Evolutionary conservation across 1,140 invertebrate genomes (phyloP), one percentile per base, ranked within the genome.

Genomic region (Gryllus bimaculatus): DNA sequence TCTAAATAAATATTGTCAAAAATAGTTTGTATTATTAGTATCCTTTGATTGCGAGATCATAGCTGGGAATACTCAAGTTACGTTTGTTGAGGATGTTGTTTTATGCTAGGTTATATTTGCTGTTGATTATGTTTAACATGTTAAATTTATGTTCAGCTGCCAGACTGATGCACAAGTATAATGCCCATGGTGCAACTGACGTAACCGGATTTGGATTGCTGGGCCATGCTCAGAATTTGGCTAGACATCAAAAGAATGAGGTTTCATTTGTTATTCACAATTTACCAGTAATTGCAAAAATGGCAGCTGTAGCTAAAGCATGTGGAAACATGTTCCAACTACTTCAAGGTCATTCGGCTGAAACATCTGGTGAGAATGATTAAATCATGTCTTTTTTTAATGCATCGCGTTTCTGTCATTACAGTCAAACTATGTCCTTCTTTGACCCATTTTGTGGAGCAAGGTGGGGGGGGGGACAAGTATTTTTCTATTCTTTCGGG

Each of bases 211-310:
- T 98, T 87, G 98, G 98, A 54, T 87, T 99, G 0, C 86, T 99
- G 15, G 97, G 97, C 8, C 98, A 99, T 88, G 97, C 98, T 54
- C 96, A 98, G 87, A 98, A 97, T 82, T 86, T 99, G 48, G 96
- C 97, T 0, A 95, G 94, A 81, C 95, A 97, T 85, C 98, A 99
- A 86, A 98, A 98, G 86, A 97, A 96, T 86, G 96, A 97, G 88
- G 97, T 99, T 0, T 96, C 95, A 0, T 99, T 99, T 88, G 96
- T 98, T 79, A 98, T 99, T 83, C 96, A 99, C 85, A 98, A 98
- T 86, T 87, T 99, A 77, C 97, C 97, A 21, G 95, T 99, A 8
- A 98, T 99, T 81, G 95, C 96, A 0, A 98, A 99, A 86, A 98
- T 98, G 96, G 96, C 96, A 39, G 95, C 96, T 26, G 96, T 98